These are phyloP conservation scores for Lucinisca nassula DNA, from an alignment of 2,888 invertebrate species.

Conservation along the genomic window DNA sequence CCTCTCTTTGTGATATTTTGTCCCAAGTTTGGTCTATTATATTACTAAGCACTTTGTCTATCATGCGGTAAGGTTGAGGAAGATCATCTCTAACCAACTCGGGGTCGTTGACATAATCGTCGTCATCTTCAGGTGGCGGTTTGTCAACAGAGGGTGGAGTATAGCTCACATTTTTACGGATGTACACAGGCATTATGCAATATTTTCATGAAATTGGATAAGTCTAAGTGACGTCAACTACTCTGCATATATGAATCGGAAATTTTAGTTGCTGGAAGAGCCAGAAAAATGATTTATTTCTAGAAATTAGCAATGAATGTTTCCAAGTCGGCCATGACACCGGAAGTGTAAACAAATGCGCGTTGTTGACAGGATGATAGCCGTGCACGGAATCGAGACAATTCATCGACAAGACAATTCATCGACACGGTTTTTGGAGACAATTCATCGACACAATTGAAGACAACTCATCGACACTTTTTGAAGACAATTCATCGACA, in stretches of 20 bases:
- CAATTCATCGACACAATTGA: too few species aligned
- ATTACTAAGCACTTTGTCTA: conserved; percentile 83
- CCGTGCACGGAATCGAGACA: too few species aligned
- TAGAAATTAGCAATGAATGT: conserved; percentile 14
- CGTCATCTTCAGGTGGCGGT: conserved; percentile 80
- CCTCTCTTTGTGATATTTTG: conserved; percentile 79
- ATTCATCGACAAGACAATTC: too few species aligned
- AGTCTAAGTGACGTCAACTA: neutral
- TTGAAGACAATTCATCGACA: too few species aligned
- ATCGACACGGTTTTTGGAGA: too few species aligned
- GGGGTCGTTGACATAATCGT: conserved; percentile 85
- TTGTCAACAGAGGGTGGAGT: conserved; percentile 83
- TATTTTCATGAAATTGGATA: neutral
- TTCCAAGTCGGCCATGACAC: conserved; percentile 76
- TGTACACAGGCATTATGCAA: conserved; percentile 83
- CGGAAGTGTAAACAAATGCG: conserved; percentile 76
- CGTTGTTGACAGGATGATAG: neutral
- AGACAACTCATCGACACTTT: too few species aligned
- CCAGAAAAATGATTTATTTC: neutral
- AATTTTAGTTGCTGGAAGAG: neutral
- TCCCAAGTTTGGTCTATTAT: conserved; percentile 85
- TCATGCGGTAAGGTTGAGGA: conserved; percentile 87
- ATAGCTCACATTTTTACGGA: conserved; percentile 81
- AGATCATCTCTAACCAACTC: conserved; percentile 83
- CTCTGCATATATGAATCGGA: neutral